phyloP scores from a whole-genome alignment of 2,888 invertebrate species.

The Empis livida region DNA sequence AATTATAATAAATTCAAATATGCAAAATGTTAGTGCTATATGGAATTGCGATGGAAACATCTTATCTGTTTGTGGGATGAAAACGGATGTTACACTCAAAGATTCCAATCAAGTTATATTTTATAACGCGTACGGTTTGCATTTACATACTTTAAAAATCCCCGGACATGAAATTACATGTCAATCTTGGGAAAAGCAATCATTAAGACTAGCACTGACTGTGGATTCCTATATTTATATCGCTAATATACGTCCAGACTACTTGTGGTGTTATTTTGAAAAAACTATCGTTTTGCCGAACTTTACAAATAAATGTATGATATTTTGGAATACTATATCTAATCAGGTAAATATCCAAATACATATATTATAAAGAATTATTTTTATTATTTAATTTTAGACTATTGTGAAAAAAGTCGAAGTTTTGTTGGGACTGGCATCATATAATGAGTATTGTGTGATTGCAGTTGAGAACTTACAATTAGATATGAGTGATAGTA shows the following conservation, averaged over 20 bases:
- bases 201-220: constrained; percentile 82
- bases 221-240: constrained; percentile 96
- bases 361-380: neutral
- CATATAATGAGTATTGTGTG: constrained; percentile 66
- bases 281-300: constrained; percentile 83
- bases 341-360: constrained; percentile 42
- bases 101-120: constrained; percentile 78
- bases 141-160: constrained; percentile 72
- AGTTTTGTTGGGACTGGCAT: constrained; percentile 52
- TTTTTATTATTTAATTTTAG: constrained; percentile 21
- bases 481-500: constrained; percentile 21
- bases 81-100: constrained; percentile 35
- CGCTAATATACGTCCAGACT: constrained; percentile 91
- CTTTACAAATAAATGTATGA: constrained; percentile 45
- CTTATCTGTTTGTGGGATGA: constrained; percentile 70
- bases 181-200: constrained; percentile 92
- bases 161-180: constrained; percentile 76
- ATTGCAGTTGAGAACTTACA: constrained; percentile 45
- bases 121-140: constrained; percentile 78
- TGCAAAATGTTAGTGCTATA: constrained; percentile 65
- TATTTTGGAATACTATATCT: constrained; percentile 89
- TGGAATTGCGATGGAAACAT: constrained; percentile 93
- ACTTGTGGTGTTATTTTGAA: constrained; percentile 92
- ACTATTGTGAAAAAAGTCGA: constrained; percentile 58
- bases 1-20: constrained; percentile 66